phyloP scores from a whole-genome alignment of 2,797 vertebrate genomes.

The Morelia viridis region DNA sequence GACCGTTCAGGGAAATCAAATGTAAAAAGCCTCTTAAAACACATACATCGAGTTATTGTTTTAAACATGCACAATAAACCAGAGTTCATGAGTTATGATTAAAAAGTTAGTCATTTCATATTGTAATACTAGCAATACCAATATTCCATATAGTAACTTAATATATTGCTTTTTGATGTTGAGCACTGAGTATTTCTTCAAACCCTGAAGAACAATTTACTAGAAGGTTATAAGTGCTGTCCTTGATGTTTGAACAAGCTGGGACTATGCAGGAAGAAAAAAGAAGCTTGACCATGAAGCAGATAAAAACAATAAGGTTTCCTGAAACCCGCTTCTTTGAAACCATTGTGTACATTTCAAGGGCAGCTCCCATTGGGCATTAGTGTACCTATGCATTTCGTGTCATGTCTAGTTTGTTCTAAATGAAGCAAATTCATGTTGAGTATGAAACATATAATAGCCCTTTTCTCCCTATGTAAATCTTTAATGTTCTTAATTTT shows the following conservation, averaged over 20 bases:
- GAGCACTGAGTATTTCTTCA: not conserved
- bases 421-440: not conserved
- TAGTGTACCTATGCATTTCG: not conserved
- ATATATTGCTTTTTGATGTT: not conserved
- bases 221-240: not conserved
- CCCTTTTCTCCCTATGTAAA: not conserved
- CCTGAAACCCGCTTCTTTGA: not conserved
- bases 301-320: not conserved
- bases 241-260: not conserved
- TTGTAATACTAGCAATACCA: not conserved
- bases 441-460: not conserved
- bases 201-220: not conserved
- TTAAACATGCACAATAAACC: not conserved
- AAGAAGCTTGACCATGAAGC: not conserved
- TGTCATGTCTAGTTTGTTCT: not conserved
- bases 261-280: not conserved
- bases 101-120: not conserved
- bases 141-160: not conserved
- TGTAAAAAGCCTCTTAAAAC: not conserved
- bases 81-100: not conserved
- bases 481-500: not conserved
- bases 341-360: not conserved
- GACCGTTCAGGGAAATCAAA: not conserved
- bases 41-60: not conserved
- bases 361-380: not conserved